Conservation (phyloP, 2,888 invertebrate genomes). For the Heliconius aoede region DNA sequence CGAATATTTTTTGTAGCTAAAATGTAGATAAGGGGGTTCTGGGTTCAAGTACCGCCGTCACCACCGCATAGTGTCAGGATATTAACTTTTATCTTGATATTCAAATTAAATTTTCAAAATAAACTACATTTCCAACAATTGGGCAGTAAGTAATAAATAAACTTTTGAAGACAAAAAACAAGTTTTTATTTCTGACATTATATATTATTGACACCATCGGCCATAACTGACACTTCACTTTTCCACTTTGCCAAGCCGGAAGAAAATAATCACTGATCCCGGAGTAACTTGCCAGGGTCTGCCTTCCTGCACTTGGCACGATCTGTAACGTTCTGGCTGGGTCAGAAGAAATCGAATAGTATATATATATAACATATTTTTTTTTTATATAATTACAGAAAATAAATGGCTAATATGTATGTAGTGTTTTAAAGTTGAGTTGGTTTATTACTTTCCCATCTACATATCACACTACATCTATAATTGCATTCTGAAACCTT, state of each 20-base stretch:
- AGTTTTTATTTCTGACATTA: neutral
- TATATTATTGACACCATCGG: no score
- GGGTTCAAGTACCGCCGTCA: neutral
- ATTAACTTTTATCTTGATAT: neutral
- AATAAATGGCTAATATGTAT: no score
- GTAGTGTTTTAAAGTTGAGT: slow-evolving; percentile 38
- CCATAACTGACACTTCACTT: neutral
- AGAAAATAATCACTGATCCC: no score
- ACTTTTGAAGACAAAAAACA: neutral
- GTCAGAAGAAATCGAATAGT: neutral
- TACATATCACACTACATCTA: slow-evolving; percentile 55
- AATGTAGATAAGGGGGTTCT: neutral
- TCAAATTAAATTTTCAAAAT: no score
- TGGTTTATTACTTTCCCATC: slow-evolving; percentile 42
- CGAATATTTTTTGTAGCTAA: neutral
- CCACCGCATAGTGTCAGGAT: neutral
- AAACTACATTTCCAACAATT: neutral
- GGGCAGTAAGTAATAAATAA: neutral
- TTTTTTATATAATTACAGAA: no score
- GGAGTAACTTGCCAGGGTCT: no score
- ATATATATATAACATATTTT: neutral
- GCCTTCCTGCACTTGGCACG: no score
- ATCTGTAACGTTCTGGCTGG: no score
- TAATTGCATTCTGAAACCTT: slow-evolving; percentile 63
- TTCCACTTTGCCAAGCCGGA: neutral